Percentiles rank a stretch among this genome's conserved stretches.
phyloP scores from a whole-genome alignment of 2,888 invertebrate genomes.

The Zele albiditarsus region DNA sequence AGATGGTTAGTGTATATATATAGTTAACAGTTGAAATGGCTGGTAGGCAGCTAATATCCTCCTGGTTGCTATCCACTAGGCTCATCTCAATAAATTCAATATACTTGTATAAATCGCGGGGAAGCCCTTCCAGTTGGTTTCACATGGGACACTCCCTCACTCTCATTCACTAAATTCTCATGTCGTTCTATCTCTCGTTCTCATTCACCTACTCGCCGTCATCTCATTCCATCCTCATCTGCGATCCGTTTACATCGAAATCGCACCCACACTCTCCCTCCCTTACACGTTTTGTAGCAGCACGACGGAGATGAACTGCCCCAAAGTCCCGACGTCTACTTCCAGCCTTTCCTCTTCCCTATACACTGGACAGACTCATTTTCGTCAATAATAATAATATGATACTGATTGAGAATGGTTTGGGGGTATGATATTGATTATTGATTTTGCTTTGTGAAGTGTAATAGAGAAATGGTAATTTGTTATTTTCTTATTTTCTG shows the following conservation, averaged over 20 bases:
- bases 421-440: conserved; percentile 61
- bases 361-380: conserved; percentile 14
- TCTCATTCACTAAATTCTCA: neutral
- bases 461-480: conserved; percentile 32
- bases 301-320: conserved; percentile 65
- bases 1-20: conserved; percentile 29
- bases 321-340: conserved; percentile 44
- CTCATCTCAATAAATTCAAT: conserved; percentile 74
- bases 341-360: conserved; percentile 41
- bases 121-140: conserved; percentile 52
- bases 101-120: conserved; percentile 71
- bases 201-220: conserved; percentile 30
- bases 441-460: conserved; percentile 66
- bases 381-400: conserved; percentile 47
- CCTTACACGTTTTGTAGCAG: conserved; percentile 41
- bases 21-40: conserved; percentile 50
- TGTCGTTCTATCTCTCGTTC: conserved; percentile 28
- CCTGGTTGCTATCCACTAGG: conserved; percentile 71
- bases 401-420: conserved; percentile 50
- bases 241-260: conserved; percentile 43
- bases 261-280: conserved; percentile 38
- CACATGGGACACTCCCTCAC: conserved; percentile 21
- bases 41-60: conserved; percentile 73
- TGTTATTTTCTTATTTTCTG: conserved; percentile 39
- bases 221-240: conserved; percentile 42